Evolutionary conservation across 2,113 vertebrate genomes (phyloP).

Genomic region (Halcyon senegalensis): DNA sequence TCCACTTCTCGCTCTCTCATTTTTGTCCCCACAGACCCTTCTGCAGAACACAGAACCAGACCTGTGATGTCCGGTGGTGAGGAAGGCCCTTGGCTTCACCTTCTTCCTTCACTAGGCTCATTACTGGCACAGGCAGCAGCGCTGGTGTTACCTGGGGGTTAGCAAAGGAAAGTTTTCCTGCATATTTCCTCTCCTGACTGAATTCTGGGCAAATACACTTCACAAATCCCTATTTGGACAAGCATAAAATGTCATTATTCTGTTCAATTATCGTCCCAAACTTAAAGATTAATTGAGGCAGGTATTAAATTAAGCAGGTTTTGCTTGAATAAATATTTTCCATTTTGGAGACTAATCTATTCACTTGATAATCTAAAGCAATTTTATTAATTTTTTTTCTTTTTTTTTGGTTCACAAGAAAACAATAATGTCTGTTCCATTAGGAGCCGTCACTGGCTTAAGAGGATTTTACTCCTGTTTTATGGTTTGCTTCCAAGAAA

Average conservation of each 20-base stretch:
- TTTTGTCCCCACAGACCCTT: not conserved
- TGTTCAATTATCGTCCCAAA: slow-evolving; percentile 62
- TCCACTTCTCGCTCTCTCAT: not conserved
- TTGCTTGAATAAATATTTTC: slow-evolving; percentile 75
- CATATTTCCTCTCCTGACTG: not conserved
- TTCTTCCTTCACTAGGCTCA: too few species aligned
- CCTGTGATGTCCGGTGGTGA: too few species aligned
- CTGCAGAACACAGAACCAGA: not conserved
- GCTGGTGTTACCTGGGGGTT: not conserved
- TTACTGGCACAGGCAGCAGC: not conserved
- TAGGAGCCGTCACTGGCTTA: slow-evolving; percentile 41
- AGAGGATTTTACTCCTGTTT: slow-evolving; percentile 72
- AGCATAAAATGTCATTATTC: slow-evolving; percentile 58
- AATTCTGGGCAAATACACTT: slow-evolving; percentile 26
- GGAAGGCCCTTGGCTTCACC: not conserved
- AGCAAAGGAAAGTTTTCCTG: not conserved
- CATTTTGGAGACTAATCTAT: slow-evolving; percentile 63
- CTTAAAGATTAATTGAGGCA: slow-evolving; percentile 70
- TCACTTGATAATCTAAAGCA: slow-evolving; percentile 68
- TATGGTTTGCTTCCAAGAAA: slow-evolving; percentile 62
- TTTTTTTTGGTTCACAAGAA: not conserved
- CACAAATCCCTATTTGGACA: slow-evolving; percentile 49
- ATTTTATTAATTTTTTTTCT: slow-evolving; percentile 41
- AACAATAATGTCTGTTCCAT: slow-evolving; percentile 35
- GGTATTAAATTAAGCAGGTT: slow-evolving; percentile 72